Percentiles rank a stretch among this genome's conserved stretches.
Evolutionary conservation across 2,888 invertebrate species (phyloP).

Genomic region (Alloscopus bannaensis): DNA sequence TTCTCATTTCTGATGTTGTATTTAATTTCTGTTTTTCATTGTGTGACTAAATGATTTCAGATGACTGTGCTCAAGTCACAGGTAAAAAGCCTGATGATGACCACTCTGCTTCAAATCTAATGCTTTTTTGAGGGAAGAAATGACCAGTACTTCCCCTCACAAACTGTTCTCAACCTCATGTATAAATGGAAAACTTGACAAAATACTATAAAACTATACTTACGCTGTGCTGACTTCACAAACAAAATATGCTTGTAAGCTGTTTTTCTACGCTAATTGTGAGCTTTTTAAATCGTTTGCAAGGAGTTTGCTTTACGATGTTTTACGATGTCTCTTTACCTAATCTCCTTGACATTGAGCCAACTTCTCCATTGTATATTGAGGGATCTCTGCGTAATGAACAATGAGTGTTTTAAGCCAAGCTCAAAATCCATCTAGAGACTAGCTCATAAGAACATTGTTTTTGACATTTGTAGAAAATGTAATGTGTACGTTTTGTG

Average conservation of each 20-base stretch:
- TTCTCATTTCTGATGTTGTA: constrained; percentile 16
- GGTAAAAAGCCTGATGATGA: constrained; percentile 91
- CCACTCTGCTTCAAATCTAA: too few species aligned
- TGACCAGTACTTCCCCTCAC: background rate
- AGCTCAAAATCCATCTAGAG: too few species aligned
- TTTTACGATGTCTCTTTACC: too few species aligned
- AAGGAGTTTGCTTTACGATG: background rate
- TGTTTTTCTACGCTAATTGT: background rate
- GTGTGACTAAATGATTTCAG: constrained; percentile 77
- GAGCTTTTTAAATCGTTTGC: background rate
- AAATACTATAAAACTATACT: background rate
- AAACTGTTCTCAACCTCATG: background rate
- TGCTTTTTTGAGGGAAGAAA: too few species aligned
- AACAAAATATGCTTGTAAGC: background rate
- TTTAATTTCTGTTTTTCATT: too few species aligned
- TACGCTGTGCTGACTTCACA: background rate
- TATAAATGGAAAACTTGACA: background rate
- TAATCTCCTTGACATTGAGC: constrained; percentile 42
- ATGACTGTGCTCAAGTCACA: constrained; percentile 94
- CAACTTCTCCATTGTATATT: constrained; percentile 21
- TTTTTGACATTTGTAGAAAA: too few species aligned
- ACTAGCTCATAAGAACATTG: too few species aligned
- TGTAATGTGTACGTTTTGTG: too few species aligned
- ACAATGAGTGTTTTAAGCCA: too few species aligned
- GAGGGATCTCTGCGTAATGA: too few species aligned